Evolutionary conservation across 1,140 invertebrate genomes (phyloP), one percentile per base, ranked within the genome.

Genomic region (Drosophila parvula): DNA sequence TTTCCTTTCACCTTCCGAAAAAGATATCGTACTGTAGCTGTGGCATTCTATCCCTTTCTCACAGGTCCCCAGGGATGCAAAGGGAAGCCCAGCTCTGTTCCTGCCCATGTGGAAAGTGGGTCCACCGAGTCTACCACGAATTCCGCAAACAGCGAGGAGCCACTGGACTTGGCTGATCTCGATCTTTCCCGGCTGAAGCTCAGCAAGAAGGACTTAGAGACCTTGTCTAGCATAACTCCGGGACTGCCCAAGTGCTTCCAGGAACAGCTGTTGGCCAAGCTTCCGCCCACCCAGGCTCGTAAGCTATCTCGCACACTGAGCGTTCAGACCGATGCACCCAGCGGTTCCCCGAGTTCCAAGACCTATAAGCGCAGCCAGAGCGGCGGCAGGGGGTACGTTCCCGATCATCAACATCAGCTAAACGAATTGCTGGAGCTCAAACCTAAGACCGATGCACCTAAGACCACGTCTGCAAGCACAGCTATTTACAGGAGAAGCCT

Each of bases 151-250:
- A 44, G 18, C 50, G 92, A 93, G 75, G 93, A 93, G 86, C 93
- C 93, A 45, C 90, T 95, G 71, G 94, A 95, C 91, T 92, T 95
- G 86, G 94, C 94, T 41, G 94, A 95, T 80, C 91, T 95, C 74
- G 94, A 95, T 91, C 85, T 95, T 63, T 94, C 94, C 79, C 93
- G 94, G 70, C 93, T 95, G 73, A 93, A 94, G 89, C 92, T 95
- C 28, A 94, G 94, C 69, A 94, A 95, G 91, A 93, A 94, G 80
- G 95, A 95, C 92, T 92, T 94, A 74, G 93, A 93, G 75, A 94
- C 94, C 62, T 90, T 95, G 79, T 95, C 94, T 7, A 94, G 94
- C 73, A 93, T 95, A 47, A 95, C 94, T 53, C 94, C 94, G 9
- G 94, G 94, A 56, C 90, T 95, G 74, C 94, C 94, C 44, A 93